Percentiles rank a stretch among this genome's conserved stretches.
These are phyloP conservation scores for Choristoneura fumiferana DNA, from an alignment of 1,140 invertebrate genomes.

Conservation along the genomic window DNA sequence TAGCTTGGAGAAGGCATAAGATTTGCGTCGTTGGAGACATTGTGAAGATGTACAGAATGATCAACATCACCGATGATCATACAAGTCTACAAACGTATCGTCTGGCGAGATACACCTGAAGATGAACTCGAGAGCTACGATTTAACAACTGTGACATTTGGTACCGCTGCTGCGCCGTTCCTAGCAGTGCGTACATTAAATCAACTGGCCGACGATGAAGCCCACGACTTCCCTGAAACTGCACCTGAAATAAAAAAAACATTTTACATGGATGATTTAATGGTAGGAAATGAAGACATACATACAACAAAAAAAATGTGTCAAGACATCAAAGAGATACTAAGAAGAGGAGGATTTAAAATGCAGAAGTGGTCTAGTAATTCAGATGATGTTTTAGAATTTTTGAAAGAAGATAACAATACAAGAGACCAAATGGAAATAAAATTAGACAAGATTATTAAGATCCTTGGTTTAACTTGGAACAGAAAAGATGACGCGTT, in stretches of 20 bases:
- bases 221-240: constrained; percentile 23
- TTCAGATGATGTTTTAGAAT: constrained; percentile 30
- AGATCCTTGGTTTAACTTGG: too few species aligned
- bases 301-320: constrained; percentile 26
- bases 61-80: too few species aligned
- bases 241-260: constrained; percentile 30
- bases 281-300: constrained; percentile 34
- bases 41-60: constrained; percentile 2
- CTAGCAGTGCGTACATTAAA: constrained; percentile 38
- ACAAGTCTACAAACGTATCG: too few species aligned
- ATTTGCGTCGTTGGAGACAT: constrained; percentile 33
- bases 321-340: constrained; percentile 23
- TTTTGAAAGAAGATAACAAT: constrained; percentile 1
- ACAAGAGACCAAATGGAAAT: constrained; percentile 21
- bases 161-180: constrained; percentile 23
- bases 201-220: constrained; percentile 44
- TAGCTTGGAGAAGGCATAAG: constrained; percentile 29
- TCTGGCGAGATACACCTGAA: too few species aligned
- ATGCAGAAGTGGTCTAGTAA: constrained; percentile 60
- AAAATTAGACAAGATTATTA: constrained; percentile 33
- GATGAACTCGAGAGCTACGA: too few species aligned
- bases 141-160: too few species aligned
- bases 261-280: constrained; percentile 53
- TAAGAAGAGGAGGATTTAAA: constrained; percentile 47
- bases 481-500: constrained; percentile 33